Evolutionary conservation across 2,888 invertebrate genomes (phyloP), one percentile per base, ranked within the genome.

Genomic region (Aleiodes alternator): DNA sequence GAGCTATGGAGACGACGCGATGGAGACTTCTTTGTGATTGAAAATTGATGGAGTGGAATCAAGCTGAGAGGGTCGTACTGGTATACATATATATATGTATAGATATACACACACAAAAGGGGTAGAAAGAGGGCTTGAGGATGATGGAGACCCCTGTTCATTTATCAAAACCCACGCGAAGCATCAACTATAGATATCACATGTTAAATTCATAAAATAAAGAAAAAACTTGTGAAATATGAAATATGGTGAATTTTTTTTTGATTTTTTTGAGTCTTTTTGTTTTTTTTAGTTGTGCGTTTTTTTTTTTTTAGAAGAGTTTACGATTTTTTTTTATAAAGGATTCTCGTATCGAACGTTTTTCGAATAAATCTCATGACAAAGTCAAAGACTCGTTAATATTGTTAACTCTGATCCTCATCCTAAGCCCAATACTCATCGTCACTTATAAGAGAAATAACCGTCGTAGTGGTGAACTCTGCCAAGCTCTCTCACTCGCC

Each of bases 21-120:
- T 69, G n/a, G 64, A 79, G 77, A 75, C 74, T 78, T 83, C 84
- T 84, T 86, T 85, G 86, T 86, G 87, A 88, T 87, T 88, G 87
- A 87, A 88, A 87, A 87, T 88, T 87, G 87, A 88, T 88, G 87
- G 87, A 87, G 84, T 83, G 87, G 87, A 88, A 87, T 87, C 83
- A 83, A 79, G 68, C 64, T 16, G 48, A 64, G 64, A 64, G 43
- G 48, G 23, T 64, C 64, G 64, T 50, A 51, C 38, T 8, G 38
- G 38, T 38, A 38, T 23, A 23, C 2, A 23, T 23, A 23, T 23
- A 23, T 23, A 23, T 23, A 23, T 23, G n/a, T n/a, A n/a, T n/a
- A n/a, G n/a, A 23, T 23, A 23, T 23, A 23, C 9, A 43, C 43
- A 43, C 9, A 34, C 11, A 43, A 43, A 43, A 43, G 43, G 43